Evolutionary conservation across 1,140 invertebrate species (phyloP), one percentile per base, ranked within the genome.

Genomic region (Scaptomyza hsui): DNA sequence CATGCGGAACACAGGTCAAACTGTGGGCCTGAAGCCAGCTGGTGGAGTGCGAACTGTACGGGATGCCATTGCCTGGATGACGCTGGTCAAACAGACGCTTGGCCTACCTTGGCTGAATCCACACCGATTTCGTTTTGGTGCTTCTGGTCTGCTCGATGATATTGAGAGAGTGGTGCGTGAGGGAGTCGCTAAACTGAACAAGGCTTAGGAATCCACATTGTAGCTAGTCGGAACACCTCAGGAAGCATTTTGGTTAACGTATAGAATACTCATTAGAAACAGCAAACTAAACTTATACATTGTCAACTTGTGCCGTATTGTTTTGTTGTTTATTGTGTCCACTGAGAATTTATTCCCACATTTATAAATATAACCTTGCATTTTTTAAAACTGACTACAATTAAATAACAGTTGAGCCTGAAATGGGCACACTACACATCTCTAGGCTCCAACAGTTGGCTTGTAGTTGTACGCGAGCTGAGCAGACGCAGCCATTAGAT

Each of bases 21-120:
- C 96, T 55, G 94, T 99, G 81, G 99, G 99, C 1, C 95, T 99
- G 29, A 99, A 99, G 92, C 98, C 99, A 62, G 98, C 99, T 44
- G 99, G 99, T 47, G 99, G 99, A 18, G 97, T 99, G 51, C 94
- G 95, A 72, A 97, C 96, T n/a, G 94, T 95, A 0, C 93, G 94
- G 62, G 97, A 99, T 92, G 96, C 97, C 0, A 92, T 99, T 29
- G 93, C 95, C 21, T 99, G 98, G 97, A 92, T 99, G 57, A 93
- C 95, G 10, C 92, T 99, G 13, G 94, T 99, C 15, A 95, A 97
- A 89, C 94, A 95, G 89, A 94, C 98, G 75, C 93, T 99, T 3
- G 98, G 98, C 9, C 92, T 95, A 67, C 94, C 96, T 32, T 99
- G 98, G 98, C 90, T 99, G 1, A 94, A 94, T 35, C 95, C 95